These are phyloP conservation scores for Crotalus viridis DNA, from an alignment of 2,113 vertebrate species.

Conservation along the genomic window DNA sequence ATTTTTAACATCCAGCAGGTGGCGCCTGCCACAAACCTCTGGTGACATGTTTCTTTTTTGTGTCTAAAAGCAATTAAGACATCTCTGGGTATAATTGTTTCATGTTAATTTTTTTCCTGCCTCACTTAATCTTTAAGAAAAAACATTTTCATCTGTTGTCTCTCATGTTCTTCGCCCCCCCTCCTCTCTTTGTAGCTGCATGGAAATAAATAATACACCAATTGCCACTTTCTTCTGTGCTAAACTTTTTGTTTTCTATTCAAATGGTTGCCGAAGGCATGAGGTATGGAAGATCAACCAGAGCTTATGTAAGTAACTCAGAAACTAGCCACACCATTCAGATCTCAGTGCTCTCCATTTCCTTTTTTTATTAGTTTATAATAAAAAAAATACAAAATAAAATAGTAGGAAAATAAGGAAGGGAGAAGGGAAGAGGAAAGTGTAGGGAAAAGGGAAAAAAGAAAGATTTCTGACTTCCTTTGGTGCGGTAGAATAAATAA, in stretches of 20 bases:
- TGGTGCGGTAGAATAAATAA: neutral
- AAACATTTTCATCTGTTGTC: neutral
- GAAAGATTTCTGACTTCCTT: neutral
- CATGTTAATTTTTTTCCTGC: conserved; percentile 10
- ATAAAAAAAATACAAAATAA: neutral
- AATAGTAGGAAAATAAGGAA: neutral
- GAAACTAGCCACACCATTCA: conserved; percentile 23
- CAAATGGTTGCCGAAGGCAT: neutral
- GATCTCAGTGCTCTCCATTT: conserved; percentile 20
- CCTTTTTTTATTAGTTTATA: neutral
- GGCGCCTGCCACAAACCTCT: conserved; percentile 70
- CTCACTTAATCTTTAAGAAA: conserved; percentile 11
- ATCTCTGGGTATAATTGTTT: conserved; percentile 25
- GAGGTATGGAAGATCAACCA: neutral
- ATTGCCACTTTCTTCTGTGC: conserved; percentile 1
- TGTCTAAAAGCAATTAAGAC: conserved; percentile 46
- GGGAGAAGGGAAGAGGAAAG: neutral
- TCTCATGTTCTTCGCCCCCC: neutral
- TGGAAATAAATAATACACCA: conserved; percentile 10
- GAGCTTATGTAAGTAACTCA: conserved; percentile 26
- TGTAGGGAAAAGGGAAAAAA: neutral
- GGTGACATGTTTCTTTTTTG: conserved; percentile 37
- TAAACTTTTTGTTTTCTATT: neutral
- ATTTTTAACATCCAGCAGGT: conserved; percentile 69
- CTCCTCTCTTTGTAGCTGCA: neutral